Conservation (phyloP, 2,113 vertebrate species). For the Cyanoramphus novaezelandiae region DNA sequence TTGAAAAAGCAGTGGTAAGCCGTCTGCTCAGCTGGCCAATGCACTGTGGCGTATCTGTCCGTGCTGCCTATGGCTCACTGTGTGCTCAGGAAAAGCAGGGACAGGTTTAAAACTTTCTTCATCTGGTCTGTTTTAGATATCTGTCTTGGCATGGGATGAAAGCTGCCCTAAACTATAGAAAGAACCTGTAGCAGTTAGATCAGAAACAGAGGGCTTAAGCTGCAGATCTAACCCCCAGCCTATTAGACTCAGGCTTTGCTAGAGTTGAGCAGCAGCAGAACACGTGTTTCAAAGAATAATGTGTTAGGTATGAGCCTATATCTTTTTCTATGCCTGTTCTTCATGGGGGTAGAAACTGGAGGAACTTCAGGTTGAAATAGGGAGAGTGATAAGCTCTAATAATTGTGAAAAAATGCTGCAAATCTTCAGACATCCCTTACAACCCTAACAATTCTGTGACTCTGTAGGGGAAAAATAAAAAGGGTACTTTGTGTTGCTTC, state of each 20-base stretch:
- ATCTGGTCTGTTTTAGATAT: background rate
- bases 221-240: background rate
- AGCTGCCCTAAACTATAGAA: background rate
- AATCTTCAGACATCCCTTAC: background rate
- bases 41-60: background rate
- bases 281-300: background rate
- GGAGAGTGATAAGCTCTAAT: background rate
- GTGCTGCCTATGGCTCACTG: background rate
- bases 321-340: background rate
- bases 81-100: background rate
- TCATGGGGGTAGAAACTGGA: background rate
- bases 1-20: background rate
- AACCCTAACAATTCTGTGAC: background rate
- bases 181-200: background rate
- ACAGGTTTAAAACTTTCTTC: background rate
- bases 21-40: background rate
- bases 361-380: background rate
- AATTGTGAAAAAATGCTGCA: background rate
- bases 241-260: background rate
- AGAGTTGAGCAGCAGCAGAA: background rate
- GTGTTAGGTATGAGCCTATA: rapidly evolving
- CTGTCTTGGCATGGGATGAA: background rate
- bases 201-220: background rate
- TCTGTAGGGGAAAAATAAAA: background rate
- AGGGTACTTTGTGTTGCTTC: background rate